Base-by-base conservation (phyloP, 2,888 invertebrate species). In the Odontomyia ornata region DNA sequence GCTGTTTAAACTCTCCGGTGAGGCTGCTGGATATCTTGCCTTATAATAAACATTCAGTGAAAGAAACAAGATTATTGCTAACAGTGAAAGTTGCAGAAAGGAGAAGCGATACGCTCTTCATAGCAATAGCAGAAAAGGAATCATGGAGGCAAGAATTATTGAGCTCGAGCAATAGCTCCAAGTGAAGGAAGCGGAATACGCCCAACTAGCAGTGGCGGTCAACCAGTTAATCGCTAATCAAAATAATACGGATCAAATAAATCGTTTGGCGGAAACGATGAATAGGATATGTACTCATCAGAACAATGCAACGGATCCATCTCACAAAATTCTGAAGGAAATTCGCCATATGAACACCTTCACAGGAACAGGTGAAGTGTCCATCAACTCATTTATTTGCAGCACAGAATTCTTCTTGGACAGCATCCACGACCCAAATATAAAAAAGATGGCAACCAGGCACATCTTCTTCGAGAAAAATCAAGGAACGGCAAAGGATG, bases 391-490 rank as follows among this genome's bases (percentile, higher is more conserved):
- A 43, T 67, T 67, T 21, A 21, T 67, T 9, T 21, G 43, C 46
- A 43, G 46, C 46, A 46, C 15, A n/a, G 67, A 67, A 15, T 67
- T 43, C 18, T 67, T 43, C 21, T 18, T 67, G 15, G 18, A 46
- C n/a, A 46, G 21, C 2, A 46, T 67, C 18, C 9, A 18, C 5
- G 46, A 67, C 21, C 65, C 65, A 9, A 36, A 65, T 9, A 3
- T 65, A 18, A 13, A 65, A 30, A 7, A 36, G 30, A 36, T 36
- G 2, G 65, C 65, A 30, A 36, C 36, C n/a, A 21, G n/a, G n/a
- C n/a, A n/a, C n/a, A n/a, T n/a, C n/a, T n/a, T n/a, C n/a, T 64
- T 30, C 64, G 64, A 64, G n/a, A 64, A 67, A 46, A 67, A 43
- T 11, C 46, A 46, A 15, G 67, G 46, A 36, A n/a, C 18, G 21